Conservation (phyloP, 2,113 vertebrate genomes). For the Pandion haliaetus region DNA sequence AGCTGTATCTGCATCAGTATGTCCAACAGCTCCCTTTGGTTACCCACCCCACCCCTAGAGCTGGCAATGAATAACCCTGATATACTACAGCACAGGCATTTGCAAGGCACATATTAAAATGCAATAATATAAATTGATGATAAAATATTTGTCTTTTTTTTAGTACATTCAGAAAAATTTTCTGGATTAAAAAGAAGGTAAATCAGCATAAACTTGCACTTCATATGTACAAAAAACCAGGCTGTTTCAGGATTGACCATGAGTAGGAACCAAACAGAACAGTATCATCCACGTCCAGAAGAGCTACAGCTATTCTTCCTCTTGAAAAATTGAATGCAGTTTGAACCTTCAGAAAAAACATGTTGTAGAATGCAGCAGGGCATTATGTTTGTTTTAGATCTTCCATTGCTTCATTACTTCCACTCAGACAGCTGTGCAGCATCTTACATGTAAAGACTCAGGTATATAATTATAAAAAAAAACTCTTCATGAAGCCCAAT, state of each 20-base stretch:
- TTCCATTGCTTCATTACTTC: neutral
- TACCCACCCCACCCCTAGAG: neutral
- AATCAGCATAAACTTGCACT: neutral
- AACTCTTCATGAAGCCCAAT: neutral
- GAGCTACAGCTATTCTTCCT: neutral
- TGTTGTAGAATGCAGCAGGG: neutral
- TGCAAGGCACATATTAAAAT: slow-evolving; percentile 47
- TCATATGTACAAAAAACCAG: neutral
- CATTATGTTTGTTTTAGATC: neutral
- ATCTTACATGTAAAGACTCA: neutral
- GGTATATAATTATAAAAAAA: neutral
- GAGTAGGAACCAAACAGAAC: neutral
- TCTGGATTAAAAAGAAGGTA: slow-evolving; percentile 19
- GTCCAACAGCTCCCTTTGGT: neutral
- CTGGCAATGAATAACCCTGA: neutral
- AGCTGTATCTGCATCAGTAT: neutral
- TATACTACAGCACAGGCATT: neutral
- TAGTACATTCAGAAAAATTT: slow-evolving; percentile 65
- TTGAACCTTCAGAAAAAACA: neutral
- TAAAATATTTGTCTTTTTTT: neutral
- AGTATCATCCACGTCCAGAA: neutral
- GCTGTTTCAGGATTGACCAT: neutral
- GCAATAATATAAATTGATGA: neutral
- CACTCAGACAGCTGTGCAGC: neutral
- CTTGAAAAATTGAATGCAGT: neutral